Base-by-base conservation (phyloP, 2,113 vertebrate species). In the Chaetodon trifascialis region DNA sequence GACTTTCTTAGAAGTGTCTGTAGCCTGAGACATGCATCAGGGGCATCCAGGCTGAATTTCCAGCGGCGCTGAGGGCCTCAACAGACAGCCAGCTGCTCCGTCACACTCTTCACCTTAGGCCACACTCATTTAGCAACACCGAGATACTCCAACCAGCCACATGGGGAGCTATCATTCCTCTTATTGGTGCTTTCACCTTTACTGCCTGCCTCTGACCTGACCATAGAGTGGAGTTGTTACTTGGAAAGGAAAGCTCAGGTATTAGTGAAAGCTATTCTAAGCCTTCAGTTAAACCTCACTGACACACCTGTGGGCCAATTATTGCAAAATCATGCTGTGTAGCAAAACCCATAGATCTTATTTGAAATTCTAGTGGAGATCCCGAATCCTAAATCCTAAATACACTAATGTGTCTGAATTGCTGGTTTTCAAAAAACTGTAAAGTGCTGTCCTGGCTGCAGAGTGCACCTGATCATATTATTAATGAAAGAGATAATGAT, bases 41-140 rank as follows among this genome's bases (percentile, higher is more conserved):
- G 76, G 86, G 73, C 91, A 84, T 83, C 66, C 38, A 76, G 89
- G 87, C 82, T 88, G 71, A 63, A 80, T 87, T 79, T 93, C 86
- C 86, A 86, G 86, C 47, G 21, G 86, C 56, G 64, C 59, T 83
- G 83, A 88, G 81, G 90, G 81, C 90, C 87, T 78, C 54, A 78
- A 72, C 80, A 84, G 88, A 77, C 70, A 72, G 84, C 83, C 93
- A 94, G 92, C 93, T 94, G 92, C 93, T 94, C 85, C 89, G 85
- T 80, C 85, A 72, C 81, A 58, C 82, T 65, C 67, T 6, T 76
- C 76, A 84, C 92, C 88, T 73, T 1, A 67, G 92, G 91, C 89
- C 79, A 88, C 30, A 21, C 76, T 90, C 78, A 92, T 92, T 88
- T 86, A 89, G 81, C 72, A 82, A 69, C 81, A 68, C 66, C 54